phyloP scores from a whole-genome alignment of 2,113 vertebrate genomes.

The Paracanthobrama guichenoti region DNA sequence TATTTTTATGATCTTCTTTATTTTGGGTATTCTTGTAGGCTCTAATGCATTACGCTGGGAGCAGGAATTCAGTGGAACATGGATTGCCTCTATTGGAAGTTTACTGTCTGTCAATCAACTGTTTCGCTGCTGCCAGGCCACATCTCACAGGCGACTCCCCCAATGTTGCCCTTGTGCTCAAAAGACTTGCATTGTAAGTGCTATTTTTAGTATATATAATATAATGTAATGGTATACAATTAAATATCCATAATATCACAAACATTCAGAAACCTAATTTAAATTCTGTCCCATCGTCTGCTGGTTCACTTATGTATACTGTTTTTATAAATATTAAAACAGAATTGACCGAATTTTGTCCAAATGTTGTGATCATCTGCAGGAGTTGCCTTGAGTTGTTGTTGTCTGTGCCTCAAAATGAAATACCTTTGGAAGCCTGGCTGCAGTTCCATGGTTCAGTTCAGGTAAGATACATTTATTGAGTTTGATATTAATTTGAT shows the following conservation, averaged over 20 bases:
- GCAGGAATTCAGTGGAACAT: constrained; percentile 92
- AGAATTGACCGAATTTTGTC: neutral
- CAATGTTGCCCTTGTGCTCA: constrained; percentile 91
- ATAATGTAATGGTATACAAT: neutral
- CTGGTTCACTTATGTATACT: neutral
- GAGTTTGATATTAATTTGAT: neutral
- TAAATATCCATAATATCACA: neutral
- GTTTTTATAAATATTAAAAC: too few relatives aligned
- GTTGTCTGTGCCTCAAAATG: constrained; percentile 92
- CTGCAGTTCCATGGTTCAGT: constrained; percentile 90
- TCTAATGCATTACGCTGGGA: constrained; percentile 91
- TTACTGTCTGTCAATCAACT: constrained; percentile 93
- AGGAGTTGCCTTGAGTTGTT: constrained; percentile 99
- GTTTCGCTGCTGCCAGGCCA: constrained; percentile 91
- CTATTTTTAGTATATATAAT: neutral
- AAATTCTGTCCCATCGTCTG: neutral
- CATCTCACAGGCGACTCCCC: constrained; percentile 93
- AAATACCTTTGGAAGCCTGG: constrained; percentile 89
- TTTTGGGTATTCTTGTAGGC: constrained; percentile 77
- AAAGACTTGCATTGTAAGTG: constrained; percentile 95
- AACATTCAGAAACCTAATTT: neutral
- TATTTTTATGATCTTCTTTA: neutral
- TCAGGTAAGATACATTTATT: constrained; percentile 76
- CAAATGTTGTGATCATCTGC: constrained; percentile 16
- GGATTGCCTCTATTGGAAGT: constrained; percentile 91